Conservation (phyloP, 2,888 invertebrate genomes). For the Scaptomyza polygonia region DNA sequence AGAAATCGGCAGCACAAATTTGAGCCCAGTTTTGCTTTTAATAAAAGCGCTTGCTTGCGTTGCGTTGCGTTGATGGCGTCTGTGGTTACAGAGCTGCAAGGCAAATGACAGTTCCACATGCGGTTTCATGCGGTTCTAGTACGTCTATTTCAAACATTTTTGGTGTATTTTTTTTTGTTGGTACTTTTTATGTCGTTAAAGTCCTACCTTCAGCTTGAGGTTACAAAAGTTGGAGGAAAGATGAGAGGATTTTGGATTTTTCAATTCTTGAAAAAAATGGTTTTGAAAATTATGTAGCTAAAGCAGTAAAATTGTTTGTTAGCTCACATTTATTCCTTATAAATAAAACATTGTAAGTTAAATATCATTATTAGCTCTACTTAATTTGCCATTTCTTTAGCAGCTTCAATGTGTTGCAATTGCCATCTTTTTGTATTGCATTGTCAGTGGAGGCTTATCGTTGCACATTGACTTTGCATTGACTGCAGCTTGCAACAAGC, state of each 20-base stretch:
- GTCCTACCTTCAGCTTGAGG: neutral
- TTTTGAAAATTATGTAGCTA: too few relatives aligned
- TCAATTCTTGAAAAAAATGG: too few relatives aligned
- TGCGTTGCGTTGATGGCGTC: constrained; percentile 54
- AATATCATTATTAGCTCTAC: constrained; percentile 16
- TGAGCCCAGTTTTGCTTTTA: constrained; percentile 70
- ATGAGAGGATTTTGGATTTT: neutral
- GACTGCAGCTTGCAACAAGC: constrained; percentile 40
- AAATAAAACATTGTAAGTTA: neutral
- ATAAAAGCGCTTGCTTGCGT: constrained; percentile 69
- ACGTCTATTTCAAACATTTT: constrained; percentile 1
- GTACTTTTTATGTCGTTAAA: constrained; percentile 12
- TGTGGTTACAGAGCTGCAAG: constrained; percentile 56
- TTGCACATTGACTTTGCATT: constrained; percentile 35
- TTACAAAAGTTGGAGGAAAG: neutral
- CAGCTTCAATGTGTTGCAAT: constrained; percentile 30
- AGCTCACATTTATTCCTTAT: neutral
- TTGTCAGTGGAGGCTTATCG: constrained; percentile 55
- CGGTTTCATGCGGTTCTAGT: constrained; percentile 40
- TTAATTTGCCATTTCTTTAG: constrained; percentile 8
- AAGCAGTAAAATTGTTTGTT: too few relatives aligned
- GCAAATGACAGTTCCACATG: constrained; percentile 58
- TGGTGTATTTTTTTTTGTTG: neutral
- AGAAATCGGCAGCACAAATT: constrained; percentile 54
- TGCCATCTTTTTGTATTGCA: constrained; percentile 36